Conservation (phyloP, 2,113 vertebrate genomes). For the Lasiurus cinereus region DNA sequence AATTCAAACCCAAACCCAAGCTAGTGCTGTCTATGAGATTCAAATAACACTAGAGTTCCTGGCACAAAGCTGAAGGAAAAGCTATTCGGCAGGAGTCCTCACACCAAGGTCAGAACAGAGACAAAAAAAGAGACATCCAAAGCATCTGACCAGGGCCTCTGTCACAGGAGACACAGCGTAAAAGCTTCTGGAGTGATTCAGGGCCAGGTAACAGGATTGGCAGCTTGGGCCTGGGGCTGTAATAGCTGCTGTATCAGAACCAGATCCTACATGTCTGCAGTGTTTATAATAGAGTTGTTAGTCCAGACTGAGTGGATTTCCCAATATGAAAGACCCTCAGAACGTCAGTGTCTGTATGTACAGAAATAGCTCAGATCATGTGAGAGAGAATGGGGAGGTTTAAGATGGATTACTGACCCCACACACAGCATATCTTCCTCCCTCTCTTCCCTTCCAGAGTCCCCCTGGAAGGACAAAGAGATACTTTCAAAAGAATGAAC, state of each 20-base stretch:
- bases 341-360: slow-evolving; percentile 24
- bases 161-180: neutral
- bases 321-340: slow-evolving; percentile 4
- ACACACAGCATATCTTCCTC: neutral
- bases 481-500: slow-evolving; percentile 62
- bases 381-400: slow-evolving; percentile 33
- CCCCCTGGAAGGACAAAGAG: slow-evolving; percentile 26
- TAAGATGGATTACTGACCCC: neutral
- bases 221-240: neutral
- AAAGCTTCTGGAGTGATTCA: neutral
- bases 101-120: slow-evolving; percentile 53
- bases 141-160: neutral
- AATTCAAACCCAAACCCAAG: slow-evolving; percentile 63
- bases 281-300: slow-evolving; percentile 5
- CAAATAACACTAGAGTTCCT: slow-evolving; percentile 74
- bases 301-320: slow-evolving; percentile 55
- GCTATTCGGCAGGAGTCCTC: neutral
- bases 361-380: neutral
- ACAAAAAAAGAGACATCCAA: slow-evolving; percentile 23
- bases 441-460: neutral
- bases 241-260: neutral
- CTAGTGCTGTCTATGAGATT: slow-evolving; percentile 33
- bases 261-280: neutral
- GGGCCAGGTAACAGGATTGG: neutral
- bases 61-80: slow-evolving; percentile 60